Base-by-base conservation (phyloP, 2,888 invertebrate genomes). In the Tiphia femorata region DNA sequence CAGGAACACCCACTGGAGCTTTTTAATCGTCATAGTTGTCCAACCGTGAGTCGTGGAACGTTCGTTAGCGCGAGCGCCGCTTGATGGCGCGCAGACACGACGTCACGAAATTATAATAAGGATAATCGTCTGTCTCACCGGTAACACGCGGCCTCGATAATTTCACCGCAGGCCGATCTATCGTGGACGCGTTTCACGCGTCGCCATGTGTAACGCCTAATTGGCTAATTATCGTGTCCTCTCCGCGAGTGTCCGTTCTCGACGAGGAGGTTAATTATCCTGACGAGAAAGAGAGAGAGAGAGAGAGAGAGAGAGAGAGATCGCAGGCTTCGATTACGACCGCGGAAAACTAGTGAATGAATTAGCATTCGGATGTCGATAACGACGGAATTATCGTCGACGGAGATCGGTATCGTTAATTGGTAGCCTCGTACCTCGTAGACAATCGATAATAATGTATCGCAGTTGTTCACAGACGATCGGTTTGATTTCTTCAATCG, bases 121-220 rank as follows among this genome's bases (percentile, higher is more conserved):
- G n/a, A n/a, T n/a, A n/a, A n/a, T n/a, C n/a, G n/a, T n/a, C n/a
- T n/a, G n/a, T n/a, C n/a, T n/a, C n/a, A n/a, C n/a, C n/a, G n/a
- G n/a, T n/a, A n/a, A n/a, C n/a, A n/a, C n/a, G n/a, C n/a, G n/a
- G 10, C 29, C 29, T 5, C 33, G 56, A 60, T 60, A 59, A 66
- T 67, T 67, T 65, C 54, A 58, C 50, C 47, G 42, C 10, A 52
- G 58, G 58, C 55, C 67, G 67, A 61, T 66, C 63, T 57, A 48
- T 62, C 52, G 33, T 20, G 19, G 33, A 21, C 17, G 27, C 35
- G 25, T 49, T 58, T 59, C 62, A 53, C 67, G 62, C 59, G 53
- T 64, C 47, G 64, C 52, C 35, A 62, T 61, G 58, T 62, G 67
- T 64, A 60, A 49, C 53, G 51, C 60, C 67, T 68, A 68, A 68